Percentiles rank a stretch among this genome's conserved stretches.
Conservation (phyloP, 1,140 invertebrate species). For the Sycophila sp. region DNA sequence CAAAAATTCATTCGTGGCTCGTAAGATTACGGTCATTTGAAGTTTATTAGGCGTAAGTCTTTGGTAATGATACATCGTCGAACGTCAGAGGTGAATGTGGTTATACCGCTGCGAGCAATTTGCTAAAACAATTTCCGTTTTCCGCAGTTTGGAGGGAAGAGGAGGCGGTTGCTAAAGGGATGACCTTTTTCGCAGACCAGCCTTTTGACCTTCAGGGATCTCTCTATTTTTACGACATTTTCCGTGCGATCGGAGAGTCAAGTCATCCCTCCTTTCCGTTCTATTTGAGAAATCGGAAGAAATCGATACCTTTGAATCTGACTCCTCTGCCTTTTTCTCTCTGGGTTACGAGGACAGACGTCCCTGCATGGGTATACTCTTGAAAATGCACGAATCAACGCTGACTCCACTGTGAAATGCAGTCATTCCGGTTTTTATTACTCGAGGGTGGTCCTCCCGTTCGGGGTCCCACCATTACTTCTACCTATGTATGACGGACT, state of each 20-base stretch:
- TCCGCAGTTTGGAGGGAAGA: no score
- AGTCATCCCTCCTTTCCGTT: background rate
- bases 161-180: slow-evolving; percentile 22
- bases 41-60: no score
- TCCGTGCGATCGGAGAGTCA: slow-evolving; percentile 16
- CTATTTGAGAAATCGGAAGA: background rate
- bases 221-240: slow-evolving; percentile 35
- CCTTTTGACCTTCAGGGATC: background rate
- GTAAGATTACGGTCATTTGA: no score
- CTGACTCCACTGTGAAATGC: slow-evolving; percentile 17
- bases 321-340: background rate
- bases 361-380: no score
- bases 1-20: no score
- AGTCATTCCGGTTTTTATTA: slow-evolving; percentile 28
- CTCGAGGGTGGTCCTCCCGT: background rate
- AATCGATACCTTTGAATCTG: background rate
- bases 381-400: slow-evolving; percentile 20
- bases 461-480: no score
- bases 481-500: background rate
- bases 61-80: no score
- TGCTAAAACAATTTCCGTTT: no score
- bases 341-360: no score
- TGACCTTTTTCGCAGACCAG: background rate
- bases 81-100: no score
- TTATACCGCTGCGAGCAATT: no score